phyloP scores from a whole-genome alignment of 2,113 vertebrate species.

The Martes martes region DNA sequence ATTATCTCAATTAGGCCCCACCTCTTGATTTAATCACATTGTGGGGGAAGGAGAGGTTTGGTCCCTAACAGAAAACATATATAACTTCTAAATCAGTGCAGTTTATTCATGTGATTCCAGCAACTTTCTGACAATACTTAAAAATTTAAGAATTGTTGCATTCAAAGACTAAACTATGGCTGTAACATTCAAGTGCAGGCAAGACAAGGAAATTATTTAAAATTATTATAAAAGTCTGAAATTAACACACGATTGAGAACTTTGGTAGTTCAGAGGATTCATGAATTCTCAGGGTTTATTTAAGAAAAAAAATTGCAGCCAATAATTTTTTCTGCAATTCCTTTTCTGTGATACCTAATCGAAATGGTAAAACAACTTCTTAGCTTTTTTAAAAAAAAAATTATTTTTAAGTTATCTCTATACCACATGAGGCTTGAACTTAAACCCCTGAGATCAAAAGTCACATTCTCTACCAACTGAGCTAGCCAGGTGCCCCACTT shows the following conservation, averaged over 20 bases:
- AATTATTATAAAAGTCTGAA: background rate
- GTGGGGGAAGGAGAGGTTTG: background rate
- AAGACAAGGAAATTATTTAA: background rate
- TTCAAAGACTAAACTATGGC: background rate
- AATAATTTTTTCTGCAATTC: background rate
- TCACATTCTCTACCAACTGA: background rate
- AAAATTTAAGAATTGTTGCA: background rate
- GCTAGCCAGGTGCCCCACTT: background rate
- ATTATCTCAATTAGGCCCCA: background rate
- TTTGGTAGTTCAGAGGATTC: background rate
- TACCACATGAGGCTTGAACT: background rate
- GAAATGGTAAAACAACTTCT: background rate
- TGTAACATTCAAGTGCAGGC: background rate
- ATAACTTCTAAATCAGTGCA: background rate
- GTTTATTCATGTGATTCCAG: background rate
- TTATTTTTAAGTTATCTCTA: background rate
- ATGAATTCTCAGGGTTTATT: background rate
- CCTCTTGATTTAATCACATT: background rate
- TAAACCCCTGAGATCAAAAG: background rate
- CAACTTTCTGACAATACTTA: background rate
- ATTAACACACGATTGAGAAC: background rate
- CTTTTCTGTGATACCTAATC: background rate
- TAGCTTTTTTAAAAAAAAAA: background rate
- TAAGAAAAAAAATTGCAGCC: background rate
- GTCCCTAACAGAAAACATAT: background rate